Evolutionary conservation across 2,888 invertebrate species (phyloP).

Genomic region (Patella pellucida): DNA sequence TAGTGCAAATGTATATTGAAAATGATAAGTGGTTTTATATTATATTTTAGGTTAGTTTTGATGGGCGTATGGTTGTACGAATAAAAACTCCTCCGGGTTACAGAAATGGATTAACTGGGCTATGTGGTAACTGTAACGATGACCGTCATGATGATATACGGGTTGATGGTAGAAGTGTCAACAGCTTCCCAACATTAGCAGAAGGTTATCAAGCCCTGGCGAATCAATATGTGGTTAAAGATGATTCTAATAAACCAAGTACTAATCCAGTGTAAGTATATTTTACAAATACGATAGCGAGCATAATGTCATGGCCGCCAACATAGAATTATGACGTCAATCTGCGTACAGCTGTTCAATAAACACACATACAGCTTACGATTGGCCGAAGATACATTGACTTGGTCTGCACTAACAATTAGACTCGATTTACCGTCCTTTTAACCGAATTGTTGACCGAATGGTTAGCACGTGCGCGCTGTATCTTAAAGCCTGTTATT

Average conservation of each 20-base stretch:
- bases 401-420: too few species aligned
- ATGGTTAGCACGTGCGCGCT: too few species aligned
- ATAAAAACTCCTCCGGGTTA: slow-evolving; percentile 16
- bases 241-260: slow-evolving; percentile 32
- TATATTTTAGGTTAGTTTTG: slow-evolving; percentile 13
- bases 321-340: slow-evolving; percentile 25
- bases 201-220: slow-evolving; percentile 27
- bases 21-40: too few species aligned
- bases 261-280: slow-evolving; percentile 25
- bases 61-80: slow-evolving; percentile 24
- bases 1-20: too few species aligned
- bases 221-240: slow-evolving; percentile 23
- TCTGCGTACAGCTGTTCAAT: too few species aligned
- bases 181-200: slow-evolving; percentile 14
- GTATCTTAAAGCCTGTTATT: too few species aligned
- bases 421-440: too few species aligned
- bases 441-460: too few species aligned
- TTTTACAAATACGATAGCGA: slow-evolving; percentile 42
- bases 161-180: slow-evolving; percentile 20
- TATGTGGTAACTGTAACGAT: slow-evolving; percentile 34
- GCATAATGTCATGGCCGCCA: slow-evolving; percentile 38
- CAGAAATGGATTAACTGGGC: slow-evolving; percentile 23
- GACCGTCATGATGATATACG: slow-evolving; percentile 24
- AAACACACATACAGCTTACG: too few species aligned
- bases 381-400: too few species aligned